Conservation (phyloP, 2,888 invertebrate species). For the Bhutanitis thaidina region DNA sequence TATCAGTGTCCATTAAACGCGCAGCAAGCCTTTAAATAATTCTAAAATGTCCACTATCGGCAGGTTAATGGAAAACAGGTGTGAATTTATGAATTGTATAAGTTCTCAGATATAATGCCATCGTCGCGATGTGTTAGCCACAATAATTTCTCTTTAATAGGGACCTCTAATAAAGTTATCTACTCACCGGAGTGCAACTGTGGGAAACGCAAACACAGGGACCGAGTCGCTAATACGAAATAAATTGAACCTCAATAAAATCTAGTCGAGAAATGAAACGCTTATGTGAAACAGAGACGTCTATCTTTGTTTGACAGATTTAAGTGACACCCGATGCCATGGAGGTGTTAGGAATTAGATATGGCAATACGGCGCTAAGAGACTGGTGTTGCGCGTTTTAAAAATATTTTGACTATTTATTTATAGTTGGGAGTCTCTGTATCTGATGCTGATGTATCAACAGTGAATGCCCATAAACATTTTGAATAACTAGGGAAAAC, state of each 20-base stretch:
- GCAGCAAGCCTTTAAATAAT: constrained; percentile 14
- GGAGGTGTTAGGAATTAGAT: neutral
- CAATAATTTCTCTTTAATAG: constrained; percentile 23
- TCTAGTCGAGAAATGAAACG: constrained; percentile 12
- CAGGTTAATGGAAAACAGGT: constrained; percentile 21
- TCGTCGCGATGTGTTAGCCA: constrained; percentile 11
- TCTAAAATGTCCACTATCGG: constrained; percentile 19
- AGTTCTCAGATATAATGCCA: constrained; percentile 13
- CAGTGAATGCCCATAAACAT: too few species aligned
- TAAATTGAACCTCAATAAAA: constrained; percentile 21
- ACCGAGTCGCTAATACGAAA: constrained; percentile 18
- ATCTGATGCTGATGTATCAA: too few species aligned
- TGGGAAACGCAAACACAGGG: constrained; percentile 20
- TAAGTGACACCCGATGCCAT: constrained; percentile 9
- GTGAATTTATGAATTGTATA: constrained; percentile 23
- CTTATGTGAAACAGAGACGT: constrained; percentile 18
- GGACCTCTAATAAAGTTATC: constrained; percentile 22
- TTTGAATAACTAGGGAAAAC: too few species aligned
- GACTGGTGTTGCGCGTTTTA: too few species aligned
- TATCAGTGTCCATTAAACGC: constrained; percentile 14
- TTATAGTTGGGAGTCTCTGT: too few species aligned
- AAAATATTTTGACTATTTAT: too few species aligned
- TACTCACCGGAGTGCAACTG: constrained; percentile 19
- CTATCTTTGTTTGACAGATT: constrained; percentile 20
- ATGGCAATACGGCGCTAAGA: neutral